phyloP scores from a whole-genome alignment of 1,140 invertebrate genomes.

The Penaeus vannamei region DNA sequence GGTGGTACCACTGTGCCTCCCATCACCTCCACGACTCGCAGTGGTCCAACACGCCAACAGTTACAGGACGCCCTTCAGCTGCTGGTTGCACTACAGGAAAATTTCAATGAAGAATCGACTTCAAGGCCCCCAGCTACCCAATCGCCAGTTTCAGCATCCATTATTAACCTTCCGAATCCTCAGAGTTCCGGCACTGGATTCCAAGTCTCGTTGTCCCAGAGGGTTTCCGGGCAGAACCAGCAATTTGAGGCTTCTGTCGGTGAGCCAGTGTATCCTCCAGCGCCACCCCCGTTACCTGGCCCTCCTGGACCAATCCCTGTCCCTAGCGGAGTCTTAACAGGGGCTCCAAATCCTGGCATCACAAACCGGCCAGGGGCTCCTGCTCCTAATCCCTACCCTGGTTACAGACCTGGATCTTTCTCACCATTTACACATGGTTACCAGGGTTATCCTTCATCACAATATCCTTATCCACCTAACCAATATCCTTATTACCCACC shows the following conservation, averaged over 20 bases:
- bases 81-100: constrained; percentile 1
- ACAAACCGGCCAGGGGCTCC: background rate
- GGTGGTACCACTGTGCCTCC: constrained; percentile 26
- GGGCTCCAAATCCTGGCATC: background rate
- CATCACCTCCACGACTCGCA: constrained; percentile 3
- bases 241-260: too few species aligned
- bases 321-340: too few species aligned
- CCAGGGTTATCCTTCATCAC: background rate
- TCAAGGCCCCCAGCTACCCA: background rate
- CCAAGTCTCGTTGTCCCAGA: too few species aligned
- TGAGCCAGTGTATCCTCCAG: too few species aligned
- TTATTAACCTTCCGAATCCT: background rate
- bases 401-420: background rate
- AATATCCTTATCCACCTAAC: background rate
- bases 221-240: too few species aligned
- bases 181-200: too few species aligned
- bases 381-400: background rate
- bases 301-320: too few species aligned
- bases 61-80: constrained; percentile 2
- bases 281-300: too few species aligned
- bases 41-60: background rate
- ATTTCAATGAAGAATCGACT: background rate
- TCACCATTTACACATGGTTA: background rate
- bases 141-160: background rate
- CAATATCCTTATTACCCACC: constrained; percentile 13